Evolutionary conservation across 2,797 vertebrate genomes (phyloP).

Genomic region (Erpetoichthys calabaricus): DNA sequence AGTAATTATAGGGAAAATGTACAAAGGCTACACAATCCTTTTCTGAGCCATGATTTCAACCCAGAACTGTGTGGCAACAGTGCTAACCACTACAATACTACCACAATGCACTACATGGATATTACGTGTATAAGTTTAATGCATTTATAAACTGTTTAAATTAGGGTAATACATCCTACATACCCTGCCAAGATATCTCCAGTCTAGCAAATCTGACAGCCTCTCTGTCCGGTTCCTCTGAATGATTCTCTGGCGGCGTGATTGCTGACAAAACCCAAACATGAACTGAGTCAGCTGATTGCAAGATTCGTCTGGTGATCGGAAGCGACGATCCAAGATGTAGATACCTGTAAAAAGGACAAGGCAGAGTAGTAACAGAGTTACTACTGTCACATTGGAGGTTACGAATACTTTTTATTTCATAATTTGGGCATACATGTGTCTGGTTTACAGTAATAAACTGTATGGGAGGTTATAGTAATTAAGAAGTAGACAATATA

Average conservation of each 20-base stretch:
- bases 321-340: slow-evolving; percentile 80
- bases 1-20: too few species aligned
- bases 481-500: too few species aligned
- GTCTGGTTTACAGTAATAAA: too few species aligned
- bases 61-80: too few species aligned
- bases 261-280: slow-evolving; percentile 85
- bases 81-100: too few species aligned
- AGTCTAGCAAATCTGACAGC: slow-evolving; percentile 85
- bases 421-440: not conserved
- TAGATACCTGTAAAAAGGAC: slow-evolving; percentile 65
- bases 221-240: slow-evolving; percentile 87
- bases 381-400: not conserved
- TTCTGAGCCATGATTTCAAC: too few species aligned
- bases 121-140: too few species aligned
- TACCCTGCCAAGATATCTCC: slow-evolving; percentile 86
- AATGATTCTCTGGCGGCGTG: slow-evolving; percentile 82
- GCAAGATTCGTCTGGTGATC: slow-evolving; percentile 81
- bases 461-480: too few species aligned
- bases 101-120: too few species aligned
- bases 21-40: too few species aligned
- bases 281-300: slow-evolving; percentile 93
- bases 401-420: not conserved
- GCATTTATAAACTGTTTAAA: too few species aligned
- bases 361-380: not conserved
- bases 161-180: slow-evolving; percentile 13